Base-by-base conservation (phyloP, 2,888 invertebrate genomes). In the Neoaliturus tenellus region DNA sequence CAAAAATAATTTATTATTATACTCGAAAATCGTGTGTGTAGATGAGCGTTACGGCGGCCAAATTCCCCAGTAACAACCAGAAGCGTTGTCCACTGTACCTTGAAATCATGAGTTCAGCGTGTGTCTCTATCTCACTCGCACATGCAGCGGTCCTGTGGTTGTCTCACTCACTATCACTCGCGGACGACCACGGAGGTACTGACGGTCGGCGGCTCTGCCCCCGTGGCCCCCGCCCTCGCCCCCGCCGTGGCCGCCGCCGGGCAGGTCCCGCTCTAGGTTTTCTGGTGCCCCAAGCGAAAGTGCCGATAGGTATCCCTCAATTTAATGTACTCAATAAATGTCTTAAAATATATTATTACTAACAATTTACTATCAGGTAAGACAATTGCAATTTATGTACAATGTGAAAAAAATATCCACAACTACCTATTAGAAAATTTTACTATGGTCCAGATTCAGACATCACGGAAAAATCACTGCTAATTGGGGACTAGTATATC, bases 61-160 rank as follows among this genome's bases (percentile, higher is more conserved):
- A n/a, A n/a, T n/a, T n/a, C n/a, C n/a, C n/a, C n/a, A n/a, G n/a
- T n/a, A n/a, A n/a, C n/a, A n/a, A n/a, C n/a, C n/a, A n/a, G n/a
- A n/a, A n/a, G n/a, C n/a, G n/a, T n/a, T n/a, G 20, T 55, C 55
- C 12, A 55, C 55, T 31, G 14, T 62, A 62, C 62, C 62, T 62
- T 62, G 62, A 28, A 28, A 62, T 62, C 62, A 62, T 62, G 10
- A 14, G 55, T 55, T 28, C 31, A 51, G 12, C 28, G n/a, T 55
- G 48, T 23, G 62, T 62, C 1, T n/a, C n/a, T n/a, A 12, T 8
- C 20, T 48, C 51, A 28, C 62, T 62, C 62, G 62, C 62, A 62
- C 62, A 62, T 62, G 62, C 62, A 62, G 62, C 20, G 10, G 10
- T 14, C 28, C 31, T 23, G 20, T 51, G 51, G 12, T 6, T 3